Conservation (phyloP, 2,888 invertebrate species). For the Andrena marginata region DNA sequence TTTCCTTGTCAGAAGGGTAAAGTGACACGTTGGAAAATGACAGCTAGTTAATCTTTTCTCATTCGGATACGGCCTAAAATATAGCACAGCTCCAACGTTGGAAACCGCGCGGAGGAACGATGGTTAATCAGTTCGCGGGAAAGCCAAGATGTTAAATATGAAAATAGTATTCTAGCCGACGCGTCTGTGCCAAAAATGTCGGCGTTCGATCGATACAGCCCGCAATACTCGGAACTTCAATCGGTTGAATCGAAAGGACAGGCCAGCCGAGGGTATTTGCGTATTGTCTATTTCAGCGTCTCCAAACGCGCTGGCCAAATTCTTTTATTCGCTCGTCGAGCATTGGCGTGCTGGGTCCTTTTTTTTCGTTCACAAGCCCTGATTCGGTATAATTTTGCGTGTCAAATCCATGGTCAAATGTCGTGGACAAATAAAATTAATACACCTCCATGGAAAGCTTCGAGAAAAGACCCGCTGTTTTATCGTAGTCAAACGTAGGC, state of each 20-base stretch:
- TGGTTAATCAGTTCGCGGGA: constrained; percentile 32
- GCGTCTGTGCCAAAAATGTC: constrained; percentile 39
- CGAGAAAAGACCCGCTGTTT: constrained; percentile 52
- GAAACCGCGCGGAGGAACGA: background rate
- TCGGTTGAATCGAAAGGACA: constrained; percentile 29
- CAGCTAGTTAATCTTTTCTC: background rate
- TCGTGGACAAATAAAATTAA: constrained; percentile 30
- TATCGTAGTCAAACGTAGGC: constrained; percentile 57
- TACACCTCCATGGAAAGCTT: constrained; percentile 12
- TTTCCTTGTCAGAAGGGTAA: background rate
- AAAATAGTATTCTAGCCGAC: constrained; percentile 32
- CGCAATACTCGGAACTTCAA: constrained; percentile 42
- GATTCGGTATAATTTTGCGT: constrained; percentile 4
- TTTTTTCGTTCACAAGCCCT: background rate
- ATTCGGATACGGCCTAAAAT: constrained; percentile 3
- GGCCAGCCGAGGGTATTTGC: constrained; percentile 34
- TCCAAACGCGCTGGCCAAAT: constrained; percentile 30
- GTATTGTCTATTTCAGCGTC: constrained; percentile 51
- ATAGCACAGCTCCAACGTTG: background rate
- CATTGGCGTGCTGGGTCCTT: background rate
- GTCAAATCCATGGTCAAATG: background rate
- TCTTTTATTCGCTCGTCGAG: constrained; percentile 4
- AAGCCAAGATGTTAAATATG: constrained; percentile 51
- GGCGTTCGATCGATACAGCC: constrained; percentile 41
- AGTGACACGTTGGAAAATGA: background rate